Conservation (phyloP, 2,797 vertebrate genomes). For the Alcedo atthis region DNA sequence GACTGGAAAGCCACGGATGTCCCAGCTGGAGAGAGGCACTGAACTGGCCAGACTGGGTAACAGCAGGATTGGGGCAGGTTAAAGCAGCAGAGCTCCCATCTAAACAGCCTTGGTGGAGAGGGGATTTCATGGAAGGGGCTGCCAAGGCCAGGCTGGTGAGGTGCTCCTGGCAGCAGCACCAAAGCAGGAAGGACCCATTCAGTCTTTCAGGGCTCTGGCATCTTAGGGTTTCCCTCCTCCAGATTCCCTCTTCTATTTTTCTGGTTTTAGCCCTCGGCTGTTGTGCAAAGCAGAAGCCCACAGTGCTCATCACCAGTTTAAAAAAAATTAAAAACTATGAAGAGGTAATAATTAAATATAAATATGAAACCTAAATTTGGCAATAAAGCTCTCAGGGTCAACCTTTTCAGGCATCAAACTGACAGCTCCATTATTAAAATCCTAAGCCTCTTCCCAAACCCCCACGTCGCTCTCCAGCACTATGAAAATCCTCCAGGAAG, state of each 20-base stretch:
- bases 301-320: neutral
- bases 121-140: neutral
- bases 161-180: neutral
- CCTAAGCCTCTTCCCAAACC: conserved; percentile 25
- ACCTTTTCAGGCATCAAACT: conserved; percentile 41
- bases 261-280: neutral
- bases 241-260: neutral
- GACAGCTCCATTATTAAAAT: conserved; percentile 69
- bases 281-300: neutral
- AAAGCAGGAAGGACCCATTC: neutral
- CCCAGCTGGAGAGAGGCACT: neutral
- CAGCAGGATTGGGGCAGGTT: neutral
- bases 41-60: neutral
- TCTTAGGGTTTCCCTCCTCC: neutral
- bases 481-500: conserved; percentile 21
- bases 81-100: neutral
- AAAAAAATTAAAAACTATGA: neutral
- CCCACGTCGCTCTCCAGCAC: neutral
- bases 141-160: neutral
- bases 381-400: conserved; percentile 49
- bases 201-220: neutral
- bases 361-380: conserved; percentile 46
- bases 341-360: conserved; percentile 50
- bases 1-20: neutral
- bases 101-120: neutral